Evolutionary conservation across 1,140 invertebrate species (phyloP), one percentile per base, ranked within the genome.

Genomic region (Euglossa dilemma): DNA sequence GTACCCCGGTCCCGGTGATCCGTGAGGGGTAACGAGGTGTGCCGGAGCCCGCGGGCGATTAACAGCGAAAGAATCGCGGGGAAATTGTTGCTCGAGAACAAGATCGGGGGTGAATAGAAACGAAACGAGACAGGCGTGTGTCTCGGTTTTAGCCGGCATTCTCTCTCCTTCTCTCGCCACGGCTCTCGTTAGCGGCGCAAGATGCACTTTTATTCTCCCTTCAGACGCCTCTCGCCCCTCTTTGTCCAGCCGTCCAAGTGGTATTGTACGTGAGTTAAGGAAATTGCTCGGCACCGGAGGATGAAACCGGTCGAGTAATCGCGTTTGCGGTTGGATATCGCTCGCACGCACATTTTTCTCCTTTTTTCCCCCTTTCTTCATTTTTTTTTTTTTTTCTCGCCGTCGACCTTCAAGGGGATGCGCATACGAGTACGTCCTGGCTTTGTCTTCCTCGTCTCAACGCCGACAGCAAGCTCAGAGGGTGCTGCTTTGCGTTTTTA

Each of bases 31-130:
- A 18, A 23, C 66, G 25, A 79, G 18, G 76, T 11, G 64, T n/a
- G 64, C 4, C 14, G 23, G 16, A 16, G 14, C 16, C 18, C 63
- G 43, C 77, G 25, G 56, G 25, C 77, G 67, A 79, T 79, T 79
- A 79, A 81, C 71, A 71, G 12, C 43, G 71, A 67, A 75, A 81
- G 71, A 81, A 75, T 81, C 61, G 59, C 70, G 47, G 79, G 50
- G 70, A 80, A 74, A 80, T 80, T 74, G 70, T 80, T 74, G 69
- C 79, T 74, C 50, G 79, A 66, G 79, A 66, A 75, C 43, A 64
- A 66, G 71, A 80, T 81, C 71, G 50, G 36, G 36, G 69, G 43
- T 81, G 79, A 81, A 81, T 81, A 81, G 59, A 56, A 75, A 50
- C 71, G 79, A 81, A 75, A 81, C 71, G 79, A 81, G 79, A 80